Evolutionary conservation across 2,797 vertebrate genomes (phyloP).

Genomic region (Gymnothorax reevesii): DNA sequence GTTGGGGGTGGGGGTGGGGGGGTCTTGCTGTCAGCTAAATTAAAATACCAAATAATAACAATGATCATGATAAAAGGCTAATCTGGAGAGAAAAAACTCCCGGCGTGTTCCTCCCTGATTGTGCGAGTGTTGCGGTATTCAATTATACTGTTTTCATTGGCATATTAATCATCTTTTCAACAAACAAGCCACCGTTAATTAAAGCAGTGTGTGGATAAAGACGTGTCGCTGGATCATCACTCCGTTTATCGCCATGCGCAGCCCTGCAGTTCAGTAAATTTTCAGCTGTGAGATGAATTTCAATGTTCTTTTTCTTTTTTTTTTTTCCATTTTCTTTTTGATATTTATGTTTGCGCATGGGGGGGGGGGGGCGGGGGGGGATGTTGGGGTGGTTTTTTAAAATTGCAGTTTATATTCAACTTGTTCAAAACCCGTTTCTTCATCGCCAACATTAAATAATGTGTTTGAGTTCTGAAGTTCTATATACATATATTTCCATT

Average conservation of each 20-base stretch:
- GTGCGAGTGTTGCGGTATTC: conserved; percentile 97
- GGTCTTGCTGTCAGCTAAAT: conserved; percentile 54
- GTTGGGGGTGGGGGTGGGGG: conserved; percentile 27
- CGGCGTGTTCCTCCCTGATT: conserved; percentile 95
- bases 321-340: conserved; percentile 34
- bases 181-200: conserved; percentile 99
- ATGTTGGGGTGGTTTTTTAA: background rate
- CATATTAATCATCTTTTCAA: conserved; percentile 99
- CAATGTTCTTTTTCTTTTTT: conserved; percentile 82
- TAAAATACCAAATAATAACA: conserved; percentile 61
- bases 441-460: background rate
- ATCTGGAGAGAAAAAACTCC: conserved; percentile 71
- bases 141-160: conserved; percentile 99
- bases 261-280: conserved; percentile 99
- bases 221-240: conserved; percentile 99
- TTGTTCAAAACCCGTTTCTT: background rate
- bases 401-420: background rate
- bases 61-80: conserved; percentile 81
- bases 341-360: conserved; percentile 66
- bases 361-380: conserved; percentile 22
- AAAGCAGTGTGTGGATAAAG: conserved; percentile 99
- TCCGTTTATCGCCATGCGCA: conserved; percentile 96
- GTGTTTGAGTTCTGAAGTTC: background rate
- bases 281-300: conserved; percentile 98
- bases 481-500: background rate